Percentiles rank a stretch among this genome's conserved stretches.
Evolutionary conservation across 1,140 invertebrate species (phyloP).

Genomic region (Drosophila sulfurigaster): DNA sequence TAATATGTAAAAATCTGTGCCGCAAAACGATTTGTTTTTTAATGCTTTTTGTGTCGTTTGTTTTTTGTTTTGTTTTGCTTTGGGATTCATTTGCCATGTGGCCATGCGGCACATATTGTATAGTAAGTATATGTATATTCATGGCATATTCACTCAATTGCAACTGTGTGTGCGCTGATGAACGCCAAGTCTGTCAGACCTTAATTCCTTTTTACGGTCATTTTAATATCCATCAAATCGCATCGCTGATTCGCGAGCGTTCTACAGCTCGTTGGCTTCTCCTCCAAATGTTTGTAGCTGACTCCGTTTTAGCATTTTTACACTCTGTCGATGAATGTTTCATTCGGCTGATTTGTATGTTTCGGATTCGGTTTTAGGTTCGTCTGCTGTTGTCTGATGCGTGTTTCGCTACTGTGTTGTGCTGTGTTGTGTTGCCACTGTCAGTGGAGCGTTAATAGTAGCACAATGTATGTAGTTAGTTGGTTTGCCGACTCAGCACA

Average conservation of each 20-base stretch:
- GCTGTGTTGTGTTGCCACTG: constrained; percentile 1
- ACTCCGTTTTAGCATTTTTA: constrained; percentile 35
- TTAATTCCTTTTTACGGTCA: constrained; percentile 85
- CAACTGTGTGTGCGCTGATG: constrained; percentile 54
- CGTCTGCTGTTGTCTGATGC: constrained; percentile 32
- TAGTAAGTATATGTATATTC: constrained; percentile 7
- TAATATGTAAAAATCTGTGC: constrained; percentile 71
- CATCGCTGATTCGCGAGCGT: constrained; percentile 76
- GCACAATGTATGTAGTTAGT: constrained; percentile 68
- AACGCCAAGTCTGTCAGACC: constrained; percentile 79
- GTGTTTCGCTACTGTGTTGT: constrained; percentile 46
- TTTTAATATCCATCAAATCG: constrained; percentile 84
- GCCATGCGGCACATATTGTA: background rate
- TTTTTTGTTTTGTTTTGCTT: constrained; percentile 1
- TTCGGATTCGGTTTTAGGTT: constrained; percentile 48
- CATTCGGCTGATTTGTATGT: constrained; percentile 78
- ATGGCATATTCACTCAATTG: constrained; percentile 71
- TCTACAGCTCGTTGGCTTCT: constrained; percentile 72
- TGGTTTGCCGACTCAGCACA: constrained; percentile 43
- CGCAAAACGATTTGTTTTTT: constrained; percentile 14
- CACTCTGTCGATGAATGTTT: constrained; percentile 71
- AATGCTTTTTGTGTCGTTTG: constrained; percentile 22
- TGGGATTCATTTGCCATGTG: constrained; percentile 25
- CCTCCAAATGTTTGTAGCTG: background rate
- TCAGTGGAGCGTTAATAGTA: constrained; percentile 80